A percentile compares a stretch with the other conserved stretches of the same genome.
Conservation (phyloP, 2,888 invertebrate species). For the Antitype chi region DNA sequence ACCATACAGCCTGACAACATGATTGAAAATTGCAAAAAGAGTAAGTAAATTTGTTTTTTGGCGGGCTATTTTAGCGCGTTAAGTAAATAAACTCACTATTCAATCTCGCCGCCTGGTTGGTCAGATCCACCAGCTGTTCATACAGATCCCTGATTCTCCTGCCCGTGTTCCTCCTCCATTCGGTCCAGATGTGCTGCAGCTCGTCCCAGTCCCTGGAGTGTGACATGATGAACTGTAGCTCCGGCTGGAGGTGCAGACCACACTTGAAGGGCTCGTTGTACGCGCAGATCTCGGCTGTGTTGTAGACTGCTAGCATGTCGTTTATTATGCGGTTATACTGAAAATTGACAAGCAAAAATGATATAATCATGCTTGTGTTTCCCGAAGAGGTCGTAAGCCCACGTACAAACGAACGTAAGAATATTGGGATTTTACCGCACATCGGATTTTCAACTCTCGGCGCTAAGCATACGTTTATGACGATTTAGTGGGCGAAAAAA, state of each 20-base stretch:
- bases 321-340: slow-evolving; percentile 97
- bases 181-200: slow-evolving; percentile 96
- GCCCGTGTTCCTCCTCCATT: slow-evolving; percentile 97
- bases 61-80: too few species aligned
- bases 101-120: slow-evolving; percentile 94
- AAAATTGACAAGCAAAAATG: slow-evolving; percentile 50
- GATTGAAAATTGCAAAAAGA: too few species aligned
- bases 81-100: slow-evolving; percentile 92
- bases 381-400: not conserved
- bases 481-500: too few species aligned
- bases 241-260: slow-evolving; percentile 95
- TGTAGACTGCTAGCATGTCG: slow-evolving; percentile 97
- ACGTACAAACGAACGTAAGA: too few species aligned
- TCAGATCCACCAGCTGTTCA: slow-evolving; percentile 94
- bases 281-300: slow-evolving; percentile 95
- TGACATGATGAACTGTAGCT: slow-evolving; percentile 94
- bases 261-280: slow-evolving; percentile 96
- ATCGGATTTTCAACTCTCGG: too few species aligned
- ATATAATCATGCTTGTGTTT: not conserved
- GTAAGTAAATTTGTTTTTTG: too few species aligned
- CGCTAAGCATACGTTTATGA: too few species aligned
- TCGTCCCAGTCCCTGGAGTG: slow-evolving; percentile 95
- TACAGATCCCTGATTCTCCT: slow-evolving; percentile 94
- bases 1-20: too few species aligned
- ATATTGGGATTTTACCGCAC: too few species aligned